phyloP scores from a whole-genome alignment of 1,140 invertebrate genomes.

The Megalopta genalis region DNA sequence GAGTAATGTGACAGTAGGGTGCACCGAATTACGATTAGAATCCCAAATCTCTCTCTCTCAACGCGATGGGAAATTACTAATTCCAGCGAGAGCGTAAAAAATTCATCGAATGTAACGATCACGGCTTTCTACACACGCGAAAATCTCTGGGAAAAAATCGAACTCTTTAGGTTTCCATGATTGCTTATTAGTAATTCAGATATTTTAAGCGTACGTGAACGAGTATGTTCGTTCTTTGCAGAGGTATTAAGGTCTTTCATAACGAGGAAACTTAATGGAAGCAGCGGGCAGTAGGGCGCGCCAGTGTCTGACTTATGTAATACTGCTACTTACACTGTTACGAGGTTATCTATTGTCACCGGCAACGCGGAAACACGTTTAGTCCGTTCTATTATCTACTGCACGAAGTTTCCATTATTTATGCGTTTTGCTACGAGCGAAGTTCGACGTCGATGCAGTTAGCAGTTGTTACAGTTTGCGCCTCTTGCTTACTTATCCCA shows the following conservation, averaged over 20 bases:
- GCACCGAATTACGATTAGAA: not conserved
- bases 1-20: too few species aligned
- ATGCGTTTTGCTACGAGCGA: conserved; percentile 27
- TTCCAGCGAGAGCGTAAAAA: too few species aligned
- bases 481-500: conserved; percentile 32
- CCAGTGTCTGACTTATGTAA: conserved; percentile 9
- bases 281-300: not conserved
- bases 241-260: not conserved
- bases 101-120: too few species aligned
- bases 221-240: not conserved
- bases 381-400: conserved; percentile 11
- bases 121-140: too few species aligned
- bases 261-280: conserved; percentile 12
- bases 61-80: too few species aligned
- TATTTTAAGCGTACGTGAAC: too few species aligned
- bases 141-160: too few species aligned
- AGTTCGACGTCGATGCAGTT: conserved; percentile 35
- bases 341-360: conserved; percentile 39
- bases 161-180: too few species aligned
- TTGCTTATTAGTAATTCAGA: too few species aligned
- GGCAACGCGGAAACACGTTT: conserved; percentile 29
- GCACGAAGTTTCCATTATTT: conserved; percentile 35
- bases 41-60: too few species aligned
- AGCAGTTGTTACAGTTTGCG: conserved; percentile 32
- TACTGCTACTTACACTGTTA: conserved; percentile 13